Evolutionary conservation across 2,113 vertebrate species (phyloP), one percentile per base, ranked within the genome.

Genomic region (Burhinus bistriatus): DNA sequence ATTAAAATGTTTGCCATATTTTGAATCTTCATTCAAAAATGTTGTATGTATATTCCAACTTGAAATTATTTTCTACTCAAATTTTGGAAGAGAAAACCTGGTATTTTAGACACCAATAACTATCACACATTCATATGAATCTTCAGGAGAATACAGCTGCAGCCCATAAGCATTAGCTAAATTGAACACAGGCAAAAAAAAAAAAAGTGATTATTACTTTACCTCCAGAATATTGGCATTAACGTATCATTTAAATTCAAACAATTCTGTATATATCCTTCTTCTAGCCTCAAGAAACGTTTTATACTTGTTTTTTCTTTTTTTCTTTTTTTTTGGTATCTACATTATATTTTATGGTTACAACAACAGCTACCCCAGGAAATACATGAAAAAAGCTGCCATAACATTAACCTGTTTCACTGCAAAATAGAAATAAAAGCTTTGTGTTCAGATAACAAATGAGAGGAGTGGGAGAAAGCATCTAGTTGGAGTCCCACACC

Each of bases 191-290:
- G 15, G 62, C 27, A 66, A 62, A 29, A 14, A 44, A 12, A n/a
- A 44, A 72, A 76, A 87, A 87, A 32, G 22, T 49, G 6, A 55
- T 73, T 77, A 93, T 87, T 88, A 81, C 54, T 95, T 92, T 88
- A 66, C 38, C 26, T 92, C 34, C 18, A 47, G 58, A 55, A 84
- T 84, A 84, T 1, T 42, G 4, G 10, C 11, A 86, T 69, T 81
- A 57, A 64, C 40, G 81, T 5, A 29, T 1, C 19, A 90, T 61
- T 90, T 68, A 36, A 83, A 86, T 68, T 62, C 3, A 54, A 73
- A 76, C 26, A 54, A 20, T 12, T 51, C 12, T 34, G 5, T 45
- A 13, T 12, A 14, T 49, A 11, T 45, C 36, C 34, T 65, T 61
- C 5, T 55, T 40, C 40, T 59, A 64, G n/a, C 55, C 42, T 40